Percentiles rank a stretch among this genome's conserved stretches.
Conservation (phyloP, 2,113 vertebrate species). For the Lontra canadensis region DNA sequence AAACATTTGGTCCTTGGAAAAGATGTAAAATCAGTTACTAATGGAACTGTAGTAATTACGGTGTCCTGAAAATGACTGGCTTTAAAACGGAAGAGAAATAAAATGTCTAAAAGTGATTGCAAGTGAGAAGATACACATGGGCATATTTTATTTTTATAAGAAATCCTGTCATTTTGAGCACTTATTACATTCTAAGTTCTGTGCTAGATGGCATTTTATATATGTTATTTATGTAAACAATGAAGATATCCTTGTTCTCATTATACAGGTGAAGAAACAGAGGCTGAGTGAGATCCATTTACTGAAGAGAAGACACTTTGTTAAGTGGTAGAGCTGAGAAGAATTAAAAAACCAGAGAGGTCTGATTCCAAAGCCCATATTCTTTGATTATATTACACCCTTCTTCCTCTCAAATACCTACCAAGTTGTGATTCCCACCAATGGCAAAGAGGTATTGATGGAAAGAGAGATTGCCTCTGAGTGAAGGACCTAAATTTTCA, state of each 20-base stretch:
- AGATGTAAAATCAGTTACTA: slow-evolving; percentile 46
- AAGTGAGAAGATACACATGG: not conserved
- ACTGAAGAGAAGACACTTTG: not conserved
- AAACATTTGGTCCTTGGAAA: slow-evolving; percentile 35
- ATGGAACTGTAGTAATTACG: not conserved
- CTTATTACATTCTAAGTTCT: not conserved
- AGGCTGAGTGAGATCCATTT: not conserved
- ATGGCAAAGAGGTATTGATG: not conserved
- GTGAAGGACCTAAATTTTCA: not conserved
- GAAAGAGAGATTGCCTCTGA: not conserved
- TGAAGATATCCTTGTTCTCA: not conserved
- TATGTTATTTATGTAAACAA: slow-evolving; percentile 34
- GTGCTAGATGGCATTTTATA: not conserved
- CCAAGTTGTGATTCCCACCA: not conserved
- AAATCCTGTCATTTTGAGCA: not conserved
- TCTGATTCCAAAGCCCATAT: not conserved
- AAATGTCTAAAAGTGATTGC: not conserved
- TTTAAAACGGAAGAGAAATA: slow-evolving; percentile 46
- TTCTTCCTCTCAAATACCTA: not conserved
- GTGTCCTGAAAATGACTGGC: slow-evolving; percentile 24
- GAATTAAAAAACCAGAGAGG: slow-evolving; percentile 15
- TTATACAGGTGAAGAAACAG: slow-evolving; percentile 11
- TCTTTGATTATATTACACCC: not conserved
- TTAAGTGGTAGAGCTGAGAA: not conserved
- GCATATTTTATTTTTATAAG: not conserved